These are phyloP conservation scores for Fulica atra DNA, from an alignment of 2,113 vertebrate species.

Conservation along the genomic window DNA sequence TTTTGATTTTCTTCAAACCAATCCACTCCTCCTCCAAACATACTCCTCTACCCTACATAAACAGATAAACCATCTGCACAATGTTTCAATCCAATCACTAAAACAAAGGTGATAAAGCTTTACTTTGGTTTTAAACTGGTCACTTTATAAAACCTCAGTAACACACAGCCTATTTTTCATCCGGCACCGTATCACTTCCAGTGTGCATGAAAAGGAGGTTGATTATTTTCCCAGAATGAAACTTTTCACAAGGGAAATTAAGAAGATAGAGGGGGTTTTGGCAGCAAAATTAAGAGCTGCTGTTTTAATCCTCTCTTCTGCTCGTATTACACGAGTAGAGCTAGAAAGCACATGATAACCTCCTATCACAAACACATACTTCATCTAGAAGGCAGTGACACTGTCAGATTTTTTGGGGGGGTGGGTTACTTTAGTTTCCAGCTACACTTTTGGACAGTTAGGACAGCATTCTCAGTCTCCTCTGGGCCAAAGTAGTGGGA, in stretches of 20 bases:
- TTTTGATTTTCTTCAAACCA: not conserved
- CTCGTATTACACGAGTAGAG: not conserved
- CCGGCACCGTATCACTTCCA: not conserved
- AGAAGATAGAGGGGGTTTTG: not conserved
- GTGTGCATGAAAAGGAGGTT: not conserved
- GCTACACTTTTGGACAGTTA: not conserved
- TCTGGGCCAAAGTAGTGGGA: not conserved
- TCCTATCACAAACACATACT: not conserved
- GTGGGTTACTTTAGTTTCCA: not conserved
- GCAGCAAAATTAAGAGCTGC: not conserved
- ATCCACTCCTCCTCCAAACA: not conserved
- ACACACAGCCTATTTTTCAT: not conserved
- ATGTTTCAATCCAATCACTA: not conserved
- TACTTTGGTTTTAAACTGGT: not conserved
- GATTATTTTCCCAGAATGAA: not conserved
- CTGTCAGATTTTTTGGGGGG: not conserved
- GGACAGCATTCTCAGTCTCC: not conserved
- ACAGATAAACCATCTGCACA: not conserved
- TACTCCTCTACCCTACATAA: not conserved
- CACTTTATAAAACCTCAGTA: not conserved
- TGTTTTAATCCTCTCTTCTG: not conserved
- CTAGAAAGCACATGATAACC: not conserved
- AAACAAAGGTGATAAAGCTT: not conserved
- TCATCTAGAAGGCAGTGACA: not conserved
- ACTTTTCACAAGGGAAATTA: not conserved